Evolutionary conservation across 2,113 vertebrate genomes (phyloP).

Genomic region (Bubo scandiacus): DNA sequence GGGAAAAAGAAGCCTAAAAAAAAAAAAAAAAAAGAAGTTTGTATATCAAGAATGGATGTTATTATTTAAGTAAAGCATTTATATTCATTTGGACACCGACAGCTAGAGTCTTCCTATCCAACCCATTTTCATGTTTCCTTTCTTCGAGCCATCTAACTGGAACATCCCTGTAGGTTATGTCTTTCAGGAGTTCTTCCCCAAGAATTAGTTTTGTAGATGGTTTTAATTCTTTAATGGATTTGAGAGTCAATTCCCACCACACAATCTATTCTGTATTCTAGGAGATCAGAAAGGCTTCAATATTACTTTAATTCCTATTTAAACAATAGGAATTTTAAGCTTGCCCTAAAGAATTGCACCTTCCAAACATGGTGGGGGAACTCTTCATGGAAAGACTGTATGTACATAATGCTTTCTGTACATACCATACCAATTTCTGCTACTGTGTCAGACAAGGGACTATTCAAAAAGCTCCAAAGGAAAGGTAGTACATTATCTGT

Average conservation of each 20-base stretch:
- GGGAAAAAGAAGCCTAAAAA: constrained; percentile 87
- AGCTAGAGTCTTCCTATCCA: background rate
- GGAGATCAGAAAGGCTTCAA: background rate
- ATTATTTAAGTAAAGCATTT: background rate
- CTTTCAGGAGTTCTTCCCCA: background rate
- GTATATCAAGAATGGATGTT: background rate
- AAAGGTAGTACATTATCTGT: background rate
- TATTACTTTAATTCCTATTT: background rate
- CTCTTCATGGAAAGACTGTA: background rate
- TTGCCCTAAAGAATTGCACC: background rate
- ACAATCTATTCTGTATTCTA: background rate
- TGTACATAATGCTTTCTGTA: background rate
- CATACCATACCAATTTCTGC: background rate
- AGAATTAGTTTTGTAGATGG: background rate
- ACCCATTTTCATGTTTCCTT: background rate
- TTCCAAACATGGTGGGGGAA: background rate
- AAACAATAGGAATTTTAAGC: background rate
- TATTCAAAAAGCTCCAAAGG: background rate
- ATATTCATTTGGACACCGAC: background rate
- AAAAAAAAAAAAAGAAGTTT: background rate
- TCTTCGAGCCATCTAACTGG: background rate
- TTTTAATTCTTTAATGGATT: background rate
- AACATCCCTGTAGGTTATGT: background rate
- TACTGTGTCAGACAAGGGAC: background rate
- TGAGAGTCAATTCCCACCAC: background rate